Evolutionary conservation across 2,888 invertebrate species (phyloP).

Genomic region (Acrobasis repandana): DNA sequence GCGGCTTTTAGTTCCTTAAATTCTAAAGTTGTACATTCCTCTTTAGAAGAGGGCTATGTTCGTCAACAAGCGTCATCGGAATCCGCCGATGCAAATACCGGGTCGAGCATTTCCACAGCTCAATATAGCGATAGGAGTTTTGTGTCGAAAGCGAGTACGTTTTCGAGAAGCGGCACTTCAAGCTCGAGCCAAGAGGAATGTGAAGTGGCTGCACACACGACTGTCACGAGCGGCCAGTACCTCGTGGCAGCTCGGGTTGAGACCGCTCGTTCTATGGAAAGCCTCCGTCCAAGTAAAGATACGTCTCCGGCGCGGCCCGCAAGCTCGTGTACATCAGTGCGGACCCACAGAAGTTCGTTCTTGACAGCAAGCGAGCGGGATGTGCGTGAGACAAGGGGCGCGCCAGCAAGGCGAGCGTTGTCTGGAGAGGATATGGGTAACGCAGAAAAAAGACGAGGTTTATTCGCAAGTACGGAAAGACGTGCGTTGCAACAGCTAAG

Average conservation of each 20-base stretch:
- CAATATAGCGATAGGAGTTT: constrained; percentile 77
- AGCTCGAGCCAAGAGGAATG: constrained; percentile 88
- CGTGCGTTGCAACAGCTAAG: constrained; percentile 86
- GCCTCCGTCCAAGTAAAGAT: constrained; percentile 84
- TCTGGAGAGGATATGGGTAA: constrained; percentile 85
- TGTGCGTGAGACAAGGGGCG: constrained; percentile 85
- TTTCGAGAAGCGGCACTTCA: constrained; percentile 83
- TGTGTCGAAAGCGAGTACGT: constrained; percentile 79
- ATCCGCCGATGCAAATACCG: constrained; percentile 80
- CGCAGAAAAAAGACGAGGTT: constrained; percentile 86
- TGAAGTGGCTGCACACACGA: constrained; percentile 76
- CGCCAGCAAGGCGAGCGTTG: constrained; percentile 84
- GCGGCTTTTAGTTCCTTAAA: constrained; percentile 66
- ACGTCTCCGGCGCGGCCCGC: constrained; percentile 81
- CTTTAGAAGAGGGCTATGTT: constrained; percentile 63
- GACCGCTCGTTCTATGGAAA: constrained; percentile 88
- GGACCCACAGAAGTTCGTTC: constrained; percentile 84
- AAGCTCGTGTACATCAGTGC: constrained; percentile 74
- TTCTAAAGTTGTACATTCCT: constrained; percentile 64
- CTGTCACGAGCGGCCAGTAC: constrained; percentile 77
- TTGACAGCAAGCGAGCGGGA: constrained; percentile 86
- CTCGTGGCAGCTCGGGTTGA: constrained; percentile 81
- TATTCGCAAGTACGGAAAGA: constrained; percentile 86
- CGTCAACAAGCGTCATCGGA: constrained; percentile 81
- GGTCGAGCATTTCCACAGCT: constrained; percentile 71